These are phyloP conservation scores for Drosophila burlai DNA, from an alignment of 1,140 invertebrate genomes.

Conservation along the genomic window DNA sequence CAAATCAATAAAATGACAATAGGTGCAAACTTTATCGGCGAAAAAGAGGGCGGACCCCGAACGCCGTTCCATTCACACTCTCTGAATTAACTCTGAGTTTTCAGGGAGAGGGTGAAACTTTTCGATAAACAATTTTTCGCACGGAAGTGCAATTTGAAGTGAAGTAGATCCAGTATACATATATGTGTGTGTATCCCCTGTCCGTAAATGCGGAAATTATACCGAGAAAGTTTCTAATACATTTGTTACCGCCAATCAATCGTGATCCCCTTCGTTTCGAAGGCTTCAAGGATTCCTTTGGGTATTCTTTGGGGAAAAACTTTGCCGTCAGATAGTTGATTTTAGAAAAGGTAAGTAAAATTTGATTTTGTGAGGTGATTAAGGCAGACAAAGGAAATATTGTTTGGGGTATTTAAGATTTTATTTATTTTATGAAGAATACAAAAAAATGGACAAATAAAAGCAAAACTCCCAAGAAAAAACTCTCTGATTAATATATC, in stretches of 20 bases:
- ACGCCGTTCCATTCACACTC: constrained; percentile 65
- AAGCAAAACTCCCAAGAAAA: neutral
- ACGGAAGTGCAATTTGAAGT: constrained; percentile 83
- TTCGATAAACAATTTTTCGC: constrained; percentile 83
- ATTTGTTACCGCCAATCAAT: constrained; percentile 79
- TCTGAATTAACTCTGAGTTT: constrained; percentile 10
- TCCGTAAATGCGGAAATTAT: constrained; percentile 78
- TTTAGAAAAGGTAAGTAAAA: neutral
- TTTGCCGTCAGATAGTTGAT: constrained; percentile 31
- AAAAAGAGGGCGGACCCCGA: constrained; percentile 7
- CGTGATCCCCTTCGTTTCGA: constrained; percentile 3
- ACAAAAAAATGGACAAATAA: neutral
- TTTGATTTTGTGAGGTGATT: neutral
- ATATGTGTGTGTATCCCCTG: constrained; percentile 14
- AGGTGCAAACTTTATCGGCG: constrained; percentile 77
- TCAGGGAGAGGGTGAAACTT: constrained; percentile 47
- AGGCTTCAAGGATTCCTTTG: neutral
- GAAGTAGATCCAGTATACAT: constrained; percentile 46
- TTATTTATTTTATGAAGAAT: neutral
- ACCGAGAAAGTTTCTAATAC: constrained; percentile 78
- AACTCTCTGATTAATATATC: neutral
- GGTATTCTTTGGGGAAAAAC: constrained; percentile 8
- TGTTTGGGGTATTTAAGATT: neutral
- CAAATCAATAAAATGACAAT: constrained; percentile 84
- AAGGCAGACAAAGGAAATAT: neutral